Base-by-base conservation (phyloP, 1,140 invertebrate species). In the Formica selysi region DNA sequence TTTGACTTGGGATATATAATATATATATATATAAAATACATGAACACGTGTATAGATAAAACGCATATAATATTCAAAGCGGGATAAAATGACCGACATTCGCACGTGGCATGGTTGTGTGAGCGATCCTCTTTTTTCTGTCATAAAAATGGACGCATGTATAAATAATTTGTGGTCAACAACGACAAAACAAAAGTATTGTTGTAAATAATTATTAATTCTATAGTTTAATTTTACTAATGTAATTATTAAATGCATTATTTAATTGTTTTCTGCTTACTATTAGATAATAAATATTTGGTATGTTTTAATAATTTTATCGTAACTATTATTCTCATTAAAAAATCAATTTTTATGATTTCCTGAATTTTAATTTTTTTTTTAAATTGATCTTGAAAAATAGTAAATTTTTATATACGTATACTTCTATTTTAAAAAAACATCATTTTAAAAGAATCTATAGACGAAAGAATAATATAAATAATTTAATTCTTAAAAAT, bases 21-120 rank as follows among this genome's bases (percentile, higher is more conserved):
- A 67, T 13, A 36, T 68, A 26, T 73, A 80, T 13, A 71, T 51
- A 51, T 19, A 51, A 19, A 19, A 81, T 44, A 71, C 36, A 70
- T 71, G 78, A 57, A 48, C 36, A 48, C 26, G 48, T 48, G 3
- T 48, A 36, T 57, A 13, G 36, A 70, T 59, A 65, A 83, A 83
- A 74, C 68, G 54, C n/a, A 54, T 74, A 83, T 73, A 73, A 73
- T 83, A 83, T 83, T 83, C 79, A 83, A 83, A 83, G 68, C 36
- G 48, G 32, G 22, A 80, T 67, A 38, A 81, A 61, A 36, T 71
- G 67, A 13, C 67, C 38, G n/a, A 19, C 38, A 38, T 83, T 83
- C 61, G 68, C 54, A 11, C 22, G 51, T 71, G 54, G 13, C 29
- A 19, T 22, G 19, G 11, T 71, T 32, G 22, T 32, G 29, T 32